Percentiles rank a stretch among this genome's conserved stretches.
phyloP scores from a whole-genome alignment of 2,113 vertebrate species.

The Neolamprologus falcicula region DNA sequence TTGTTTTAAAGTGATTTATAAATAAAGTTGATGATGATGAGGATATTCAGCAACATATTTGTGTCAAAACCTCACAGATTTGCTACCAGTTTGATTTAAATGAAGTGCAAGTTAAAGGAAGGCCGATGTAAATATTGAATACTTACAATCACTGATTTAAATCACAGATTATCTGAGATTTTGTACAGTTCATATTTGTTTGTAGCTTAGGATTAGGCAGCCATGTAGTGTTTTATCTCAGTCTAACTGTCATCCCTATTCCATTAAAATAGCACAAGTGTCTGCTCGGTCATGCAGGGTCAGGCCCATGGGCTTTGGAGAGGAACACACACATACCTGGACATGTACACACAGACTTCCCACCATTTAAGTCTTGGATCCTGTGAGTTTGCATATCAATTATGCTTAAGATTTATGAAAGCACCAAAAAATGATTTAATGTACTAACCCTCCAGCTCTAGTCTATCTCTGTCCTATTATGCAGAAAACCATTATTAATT shows the following conservation, averaged over 20 bases:
- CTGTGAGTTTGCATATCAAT: background rate
- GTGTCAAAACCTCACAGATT: background rate
- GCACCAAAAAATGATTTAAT: background rate
- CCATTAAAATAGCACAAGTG: background rate
- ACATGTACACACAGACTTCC: background rate
- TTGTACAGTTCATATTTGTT: background rate
- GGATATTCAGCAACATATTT: background rate
- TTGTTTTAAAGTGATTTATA: too few relatives aligned
- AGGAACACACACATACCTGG: background rate
- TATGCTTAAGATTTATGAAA: background rate
- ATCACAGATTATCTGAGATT: background rate
- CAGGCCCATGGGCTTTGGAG: background rate
- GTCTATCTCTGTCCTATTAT: background rate
- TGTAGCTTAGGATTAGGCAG: rapidly evolving
- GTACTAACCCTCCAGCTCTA: background rate
- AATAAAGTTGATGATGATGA: too few relatives aligned
- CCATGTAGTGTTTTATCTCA: background rate
- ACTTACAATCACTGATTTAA: background rate
- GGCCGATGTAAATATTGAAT: background rate
- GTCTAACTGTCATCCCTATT: background rate
- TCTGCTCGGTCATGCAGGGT: background rate
- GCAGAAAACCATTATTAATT: background rate
- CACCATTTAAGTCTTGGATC: background rate
- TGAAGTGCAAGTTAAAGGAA: background rate
- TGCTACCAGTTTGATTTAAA: background rate